Conservation (phyloP, 2,113 vertebrate species). For the Marmota monax region DNA sequence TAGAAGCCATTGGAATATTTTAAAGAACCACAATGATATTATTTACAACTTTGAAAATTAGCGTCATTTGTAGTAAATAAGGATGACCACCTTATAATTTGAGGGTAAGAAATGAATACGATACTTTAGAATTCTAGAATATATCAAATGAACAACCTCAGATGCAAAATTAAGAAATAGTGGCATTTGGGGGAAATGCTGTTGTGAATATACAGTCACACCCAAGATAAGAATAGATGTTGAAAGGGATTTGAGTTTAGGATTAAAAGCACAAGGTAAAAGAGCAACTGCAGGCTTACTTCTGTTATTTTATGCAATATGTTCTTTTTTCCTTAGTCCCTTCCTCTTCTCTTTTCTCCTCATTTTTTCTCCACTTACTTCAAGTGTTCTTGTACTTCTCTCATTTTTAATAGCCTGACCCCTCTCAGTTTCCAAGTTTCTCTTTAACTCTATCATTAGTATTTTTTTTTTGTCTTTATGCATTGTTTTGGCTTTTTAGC, state of each 20-base stretch:
- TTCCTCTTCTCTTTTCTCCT: neutral
- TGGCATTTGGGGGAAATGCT: neutral
- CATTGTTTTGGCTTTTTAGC: neutral
- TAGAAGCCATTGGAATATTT: neutral
- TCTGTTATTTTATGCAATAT: no score
- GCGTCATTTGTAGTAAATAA: neutral
- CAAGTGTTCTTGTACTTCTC: neutral
- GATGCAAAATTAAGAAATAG: neutral
- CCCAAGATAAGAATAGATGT: neutral
- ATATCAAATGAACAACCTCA: neutral
- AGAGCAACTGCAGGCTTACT: neutral
- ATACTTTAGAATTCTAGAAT: neutral
- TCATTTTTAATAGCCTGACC: neutral
- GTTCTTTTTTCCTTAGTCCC: no score
- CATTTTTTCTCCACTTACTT: neutral
- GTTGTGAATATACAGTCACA: accelerated
- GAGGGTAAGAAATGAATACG: neutral
- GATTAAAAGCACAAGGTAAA: neutral
- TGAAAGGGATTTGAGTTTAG: neutral
- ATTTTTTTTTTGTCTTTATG: neutral
- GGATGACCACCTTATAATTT: neutral
- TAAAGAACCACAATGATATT: neutral
- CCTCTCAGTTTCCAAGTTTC: neutral
- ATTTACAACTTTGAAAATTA: neutral
- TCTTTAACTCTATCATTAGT: neutral